Evolutionary conservation across 2,888 invertebrate genomes (phyloP).

Genomic region (Pollenia amentaria): DNA sequence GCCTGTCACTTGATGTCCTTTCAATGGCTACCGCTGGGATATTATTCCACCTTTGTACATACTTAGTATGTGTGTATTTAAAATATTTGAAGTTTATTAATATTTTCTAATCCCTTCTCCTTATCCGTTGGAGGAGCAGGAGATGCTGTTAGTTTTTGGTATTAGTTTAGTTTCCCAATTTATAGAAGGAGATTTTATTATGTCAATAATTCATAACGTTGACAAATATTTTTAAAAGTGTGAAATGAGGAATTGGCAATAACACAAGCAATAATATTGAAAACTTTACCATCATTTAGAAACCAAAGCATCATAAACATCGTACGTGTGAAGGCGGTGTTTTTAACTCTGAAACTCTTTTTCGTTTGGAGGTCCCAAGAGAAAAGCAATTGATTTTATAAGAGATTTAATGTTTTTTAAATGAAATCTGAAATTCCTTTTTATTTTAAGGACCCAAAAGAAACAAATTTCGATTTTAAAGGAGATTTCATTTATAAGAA

Average conservation of each 20-base stretch:
- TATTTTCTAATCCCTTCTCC: neutral
- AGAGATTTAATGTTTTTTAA: no score
- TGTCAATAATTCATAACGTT: conserved; percentile 64
- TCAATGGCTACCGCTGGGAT: no score
- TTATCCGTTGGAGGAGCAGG: neutral
- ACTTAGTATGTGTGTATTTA: neutral
- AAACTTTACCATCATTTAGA: neutral
- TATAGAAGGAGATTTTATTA: conserved; percentile 33
- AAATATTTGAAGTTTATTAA: neutral
- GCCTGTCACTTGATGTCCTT: no score
- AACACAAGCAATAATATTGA: neutral
- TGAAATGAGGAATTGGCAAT: conserved; percentile 6
- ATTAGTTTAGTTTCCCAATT: conserved; percentile 4
- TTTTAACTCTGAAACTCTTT: neutral
- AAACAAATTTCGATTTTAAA: no score
- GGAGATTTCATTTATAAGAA: no score
- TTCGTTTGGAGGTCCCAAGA: neutral
- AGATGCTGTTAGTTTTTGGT: conserved; percentile 25
- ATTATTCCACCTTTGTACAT: neutral
- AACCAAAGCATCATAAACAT: neutral
- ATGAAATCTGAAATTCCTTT: no score
- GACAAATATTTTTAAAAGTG: conserved; percentile 63
- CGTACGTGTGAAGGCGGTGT: neutral
- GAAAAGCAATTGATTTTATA: no score
- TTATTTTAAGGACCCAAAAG: no score